These are phyloP conservation scores for Struthidea cinerea DNA, from an alignment of 2,113 vertebrate genomes.

Conservation along the genomic window DNA sequence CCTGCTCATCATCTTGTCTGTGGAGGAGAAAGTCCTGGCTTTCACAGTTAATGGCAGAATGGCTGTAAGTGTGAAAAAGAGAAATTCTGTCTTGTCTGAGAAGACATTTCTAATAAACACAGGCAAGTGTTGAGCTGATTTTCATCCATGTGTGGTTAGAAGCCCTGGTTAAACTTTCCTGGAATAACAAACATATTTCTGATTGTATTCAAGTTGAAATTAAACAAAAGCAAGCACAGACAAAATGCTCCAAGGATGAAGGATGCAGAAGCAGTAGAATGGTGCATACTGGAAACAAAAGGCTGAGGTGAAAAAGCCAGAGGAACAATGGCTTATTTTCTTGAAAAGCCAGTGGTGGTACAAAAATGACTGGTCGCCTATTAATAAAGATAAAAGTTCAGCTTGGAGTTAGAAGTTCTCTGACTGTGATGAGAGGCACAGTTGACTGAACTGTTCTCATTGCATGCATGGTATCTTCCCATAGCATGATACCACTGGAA, in stretches of 20 bases:
- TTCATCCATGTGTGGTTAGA: not conserved
- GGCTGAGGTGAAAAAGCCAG: not conserved
- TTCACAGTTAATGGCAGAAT: not conserved
- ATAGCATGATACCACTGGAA: not conserved
- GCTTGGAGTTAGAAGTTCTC: not conserved
- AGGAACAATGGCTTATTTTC: not conserved
- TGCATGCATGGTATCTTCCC: rapidly evolving
- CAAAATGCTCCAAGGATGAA: not conserved
- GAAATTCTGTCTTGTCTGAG: not conserved
- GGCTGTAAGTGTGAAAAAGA: not conserved
- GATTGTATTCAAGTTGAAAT: not conserved
- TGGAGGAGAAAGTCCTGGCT: not conserved
- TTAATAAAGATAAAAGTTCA: not conserved
- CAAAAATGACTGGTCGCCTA: not conserved
- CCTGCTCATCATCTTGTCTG: not conserved
- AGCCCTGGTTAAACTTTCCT: not conserved
- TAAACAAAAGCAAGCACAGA: not conserved
- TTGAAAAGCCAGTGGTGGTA: not conserved
- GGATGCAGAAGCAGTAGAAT: not conserved
- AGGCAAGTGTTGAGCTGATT: not conserved
- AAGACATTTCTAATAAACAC: not conserved
- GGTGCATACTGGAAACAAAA: not conserved
- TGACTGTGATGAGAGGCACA: rapidly evolving
- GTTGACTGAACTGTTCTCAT: not conserved
- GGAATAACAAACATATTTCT: not conserved